These are phyloP conservation scores for Scelioninae gen. 2 DNA, from an alignment of 2,888 invertebrate species.

Conservation along the genomic window DNA sequence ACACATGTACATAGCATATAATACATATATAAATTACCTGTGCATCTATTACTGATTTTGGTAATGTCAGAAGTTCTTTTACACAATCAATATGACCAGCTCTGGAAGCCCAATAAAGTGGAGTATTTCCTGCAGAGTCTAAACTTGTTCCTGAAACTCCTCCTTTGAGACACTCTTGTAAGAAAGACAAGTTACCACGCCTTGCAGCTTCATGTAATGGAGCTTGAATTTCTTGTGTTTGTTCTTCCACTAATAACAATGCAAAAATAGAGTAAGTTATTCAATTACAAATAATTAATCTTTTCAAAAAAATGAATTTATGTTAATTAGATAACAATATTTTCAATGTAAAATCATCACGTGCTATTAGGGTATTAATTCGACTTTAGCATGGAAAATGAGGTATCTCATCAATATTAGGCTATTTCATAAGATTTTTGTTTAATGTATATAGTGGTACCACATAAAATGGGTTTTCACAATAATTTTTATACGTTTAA, in stretches of 20 bases:
- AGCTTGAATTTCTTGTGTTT: constrained; percentile 78
- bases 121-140: constrained; percentile 81
- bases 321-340: no score
- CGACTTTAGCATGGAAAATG: no score
- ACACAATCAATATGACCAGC: constrained; percentile 79
- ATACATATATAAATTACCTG: constrained; percentile 71
- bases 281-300: no score
- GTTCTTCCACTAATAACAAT: constrained; percentile 42
- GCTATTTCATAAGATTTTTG: no score
- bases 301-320: no score
- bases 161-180: constrained; percentile 79
- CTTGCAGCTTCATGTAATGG: constrained; percentile 82
- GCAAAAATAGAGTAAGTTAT: neutral
- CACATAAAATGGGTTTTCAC: no score
- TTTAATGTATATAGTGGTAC: no score
- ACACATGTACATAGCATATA: no score
- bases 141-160: constrained; percentile 80
- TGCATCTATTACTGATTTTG: constrained; percentile 73
- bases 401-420: no score
- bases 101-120: constrained; percentile 81
- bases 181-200: constrained; percentile 79
- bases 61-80: constrained; percentile 75
- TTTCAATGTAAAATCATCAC: no score
- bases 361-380: no score
- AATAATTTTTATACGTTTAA: no score